Base-by-base conservation (phyloP, 2,113 vertebrate species). In the Mastomys natalensis region DNA sequence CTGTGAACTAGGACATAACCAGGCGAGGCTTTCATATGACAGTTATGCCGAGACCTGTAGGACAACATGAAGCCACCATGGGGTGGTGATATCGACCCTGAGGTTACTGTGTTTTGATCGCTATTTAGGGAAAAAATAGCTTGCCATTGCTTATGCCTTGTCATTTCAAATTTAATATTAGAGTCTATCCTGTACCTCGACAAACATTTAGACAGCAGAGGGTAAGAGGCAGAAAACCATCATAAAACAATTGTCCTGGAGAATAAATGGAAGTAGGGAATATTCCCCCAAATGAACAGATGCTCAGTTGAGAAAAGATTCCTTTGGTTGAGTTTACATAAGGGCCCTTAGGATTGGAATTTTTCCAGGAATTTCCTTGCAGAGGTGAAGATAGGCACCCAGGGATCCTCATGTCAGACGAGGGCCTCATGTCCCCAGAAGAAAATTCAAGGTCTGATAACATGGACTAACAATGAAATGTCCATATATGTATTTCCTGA, bases 181-280 rank as follows among this genome's bases (percentile, higher is more conserved):
- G 1, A 88, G 17, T 17, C 16, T 72, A 16, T 51, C 48, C 55
- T 87, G 43, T 40, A 76, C 89, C 77, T 86, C 34, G 60, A 80
- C n/a, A 8, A 86, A 93, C 1, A 95, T 51, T 40, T n/a, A 77
- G 37, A 45, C 5, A 51, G n/a, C 48, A 86, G 34, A 96, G n/a
- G 13, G 53, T 40, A 95, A 94, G 34, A 91, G 29, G 58, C 2
- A 95, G 70, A 91, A 91, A 82, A 34, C n/a, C 85, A n/a, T 70
- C 68, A 76, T 86, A 40, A 85, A 74, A 58, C 43, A 89, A 89
- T 6, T 91, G 45, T 87, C 10, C 22, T 89, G 26, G 17, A 31
- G 3, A n/a, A 93, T 93, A 85, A 87, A 82, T 58, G 29, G 89
- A 91, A 93, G 34, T 6, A 24, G 80, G 88, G 10, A 10, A 3